A percentile compares a stretch with the other conserved stretches of the same genome.
These are phyloP conservation scores for Paralichthys olivaceus DNA, from an alignment of 2,113 vertebrate species.

Conservation along the genomic window DNA sequence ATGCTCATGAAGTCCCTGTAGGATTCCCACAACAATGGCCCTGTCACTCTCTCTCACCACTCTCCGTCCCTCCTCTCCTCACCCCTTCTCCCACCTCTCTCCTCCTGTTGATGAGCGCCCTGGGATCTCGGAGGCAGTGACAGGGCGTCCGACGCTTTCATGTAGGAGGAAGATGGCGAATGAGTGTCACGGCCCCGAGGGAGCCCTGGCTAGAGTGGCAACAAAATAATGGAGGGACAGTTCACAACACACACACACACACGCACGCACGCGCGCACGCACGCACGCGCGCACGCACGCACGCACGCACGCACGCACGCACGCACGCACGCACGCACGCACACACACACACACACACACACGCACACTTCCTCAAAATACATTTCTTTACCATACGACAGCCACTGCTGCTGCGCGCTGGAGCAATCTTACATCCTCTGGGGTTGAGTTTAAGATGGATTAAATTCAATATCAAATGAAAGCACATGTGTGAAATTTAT, in stretches of 20 bases:
- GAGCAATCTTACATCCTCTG: conserved; percentile 27
- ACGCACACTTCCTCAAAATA: conserved; percentile 7
- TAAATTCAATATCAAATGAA: conserved; percentile 38
- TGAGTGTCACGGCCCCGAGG: conserved; percentile 57
- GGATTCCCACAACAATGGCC: conserved; percentile 59
- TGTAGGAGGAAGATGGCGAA: conserved; percentile 57
- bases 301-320: not conserved
- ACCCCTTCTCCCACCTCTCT: conserved; percentile 7
- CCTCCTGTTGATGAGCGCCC: conserved; percentile 59
- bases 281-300: not conserved
- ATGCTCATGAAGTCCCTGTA: conserved; percentile 55
- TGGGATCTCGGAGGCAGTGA: conserved; percentile 61
- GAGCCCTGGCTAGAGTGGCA: conserved; percentile 40
- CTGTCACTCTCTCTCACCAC: not conserved
- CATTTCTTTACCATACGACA: conserved; percentile 12
- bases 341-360: conserved; percentile 5
- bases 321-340: not conserved
- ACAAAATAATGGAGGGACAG: conserved; percentile 46
- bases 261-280: too few relatives aligned
- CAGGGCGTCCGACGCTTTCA: conserved; percentile 52
- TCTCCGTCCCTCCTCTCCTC: not conserved
- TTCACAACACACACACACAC: not conserved
- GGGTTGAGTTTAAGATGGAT: conserved; percentile 25
- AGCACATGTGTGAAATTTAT: conserved; percentile 34
- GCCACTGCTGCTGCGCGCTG: not conserved